Conservation (phyloP, 2,113 vertebrate species). For the Cisticola juncidis region DNA sequence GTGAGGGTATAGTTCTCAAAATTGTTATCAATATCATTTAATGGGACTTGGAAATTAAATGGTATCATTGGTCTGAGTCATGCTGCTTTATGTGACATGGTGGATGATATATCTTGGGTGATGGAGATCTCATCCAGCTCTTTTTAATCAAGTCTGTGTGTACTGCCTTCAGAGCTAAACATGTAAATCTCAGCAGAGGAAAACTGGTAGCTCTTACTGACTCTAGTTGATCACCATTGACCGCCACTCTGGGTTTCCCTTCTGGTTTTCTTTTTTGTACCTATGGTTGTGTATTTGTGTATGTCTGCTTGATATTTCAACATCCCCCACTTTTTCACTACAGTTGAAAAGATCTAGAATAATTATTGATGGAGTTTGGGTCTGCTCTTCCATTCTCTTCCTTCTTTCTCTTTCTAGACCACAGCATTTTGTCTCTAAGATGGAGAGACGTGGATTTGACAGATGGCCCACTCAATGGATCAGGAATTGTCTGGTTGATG, state of each 20-base stretch:
- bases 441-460: not conserved
- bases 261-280: not conserved
- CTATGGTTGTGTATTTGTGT: not conserved
- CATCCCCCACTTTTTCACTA: not conserved
- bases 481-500: not conserved
- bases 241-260: not conserved
- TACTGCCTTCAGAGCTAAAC: not conserved
- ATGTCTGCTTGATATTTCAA: not conserved
- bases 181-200: not conserved
- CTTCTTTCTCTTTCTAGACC: not conserved
- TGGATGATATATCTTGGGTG: not conserved
- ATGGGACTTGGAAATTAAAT: not conserved
- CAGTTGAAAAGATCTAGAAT: not conserved
- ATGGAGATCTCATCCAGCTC: not conserved
- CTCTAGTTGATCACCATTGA: not conserved
- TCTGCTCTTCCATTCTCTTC: not conserved
- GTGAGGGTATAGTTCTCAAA: not conserved
- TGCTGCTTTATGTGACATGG: not conserved
- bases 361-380: not conserved
- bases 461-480: rapidly evolving
- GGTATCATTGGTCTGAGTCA: not conserved
- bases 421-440: not conserved
- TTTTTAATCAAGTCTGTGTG: not conserved
- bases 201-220: not conserved
- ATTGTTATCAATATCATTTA: not conserved